These are phyloP conservation scores for Paracanthobrama guichenoti DNA, from an alignment of 2,113 vertebrate genomes.

Conservation along the genomic window DNA sequence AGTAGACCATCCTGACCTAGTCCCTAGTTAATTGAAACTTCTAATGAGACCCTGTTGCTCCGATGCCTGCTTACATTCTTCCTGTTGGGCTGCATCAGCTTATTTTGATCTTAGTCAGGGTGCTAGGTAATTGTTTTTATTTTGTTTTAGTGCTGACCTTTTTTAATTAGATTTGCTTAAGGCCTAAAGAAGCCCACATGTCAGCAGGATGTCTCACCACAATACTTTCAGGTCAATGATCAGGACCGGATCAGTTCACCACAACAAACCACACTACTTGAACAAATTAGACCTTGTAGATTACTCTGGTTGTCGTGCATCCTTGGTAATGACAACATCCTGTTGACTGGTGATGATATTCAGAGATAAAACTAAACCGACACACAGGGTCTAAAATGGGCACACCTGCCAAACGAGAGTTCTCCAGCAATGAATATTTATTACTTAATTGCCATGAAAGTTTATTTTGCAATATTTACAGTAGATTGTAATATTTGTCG, in stretches of 20 bases:
- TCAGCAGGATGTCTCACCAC: constrained; percentile 1
- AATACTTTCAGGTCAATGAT: not conserved
- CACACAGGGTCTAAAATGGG: not conserved
- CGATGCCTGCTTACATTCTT: not conserved
- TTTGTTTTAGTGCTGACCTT: constrained; percentile 9
- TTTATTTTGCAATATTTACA: not conserved
- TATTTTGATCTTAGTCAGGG: constrained; percentile 23
- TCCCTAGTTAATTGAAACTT: constrained; percentile 4
- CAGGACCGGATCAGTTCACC: not conserved
- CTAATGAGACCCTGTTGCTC: not conserved
- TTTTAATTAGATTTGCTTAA: constrained; percentile 27
- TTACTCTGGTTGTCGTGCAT: not conserved
- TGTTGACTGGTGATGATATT: not conserved
- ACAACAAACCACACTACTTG: not conserved
- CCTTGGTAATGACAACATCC: not conserved
- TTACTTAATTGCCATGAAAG: not conserved
- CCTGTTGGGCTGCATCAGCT: constrained; percentile 1
- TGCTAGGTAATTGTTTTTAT: constrained; percentile 24
- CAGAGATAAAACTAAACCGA: not conserved
- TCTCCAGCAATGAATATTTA: not conserved
- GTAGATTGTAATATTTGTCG: not conserved
- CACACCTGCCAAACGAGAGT: not conserved
- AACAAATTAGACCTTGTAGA: not conserved
- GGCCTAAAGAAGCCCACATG: not conserved
- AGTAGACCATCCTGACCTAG: not conserved